Evolutionary conservation across 2,797 vertebrate species (phyloP).

Genomic region (Hydrophis major): DNA sequence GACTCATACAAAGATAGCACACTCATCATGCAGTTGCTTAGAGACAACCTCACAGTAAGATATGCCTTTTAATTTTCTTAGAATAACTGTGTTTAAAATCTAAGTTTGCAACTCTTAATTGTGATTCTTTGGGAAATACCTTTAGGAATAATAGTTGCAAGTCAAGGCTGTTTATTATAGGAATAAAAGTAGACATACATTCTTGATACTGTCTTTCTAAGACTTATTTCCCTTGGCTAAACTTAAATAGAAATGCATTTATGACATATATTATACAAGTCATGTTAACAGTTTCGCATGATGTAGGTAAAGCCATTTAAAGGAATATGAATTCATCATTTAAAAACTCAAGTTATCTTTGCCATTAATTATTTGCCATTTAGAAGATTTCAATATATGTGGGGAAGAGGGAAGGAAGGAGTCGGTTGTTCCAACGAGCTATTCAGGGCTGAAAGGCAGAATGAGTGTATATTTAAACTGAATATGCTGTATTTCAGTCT

Average conservation of each 20-base stretch:
- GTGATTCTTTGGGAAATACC: not conserved
- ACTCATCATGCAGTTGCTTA: constrained; percentile 99
- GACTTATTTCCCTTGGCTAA: not conserved
- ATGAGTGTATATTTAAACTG: not conserved
- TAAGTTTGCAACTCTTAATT: not conserved
- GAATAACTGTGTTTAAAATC: not conserved
- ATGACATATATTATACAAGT: not conserved
- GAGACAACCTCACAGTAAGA: constrained; percentile 99
- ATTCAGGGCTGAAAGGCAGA: fast-evolving
- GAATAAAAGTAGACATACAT: not conserved
- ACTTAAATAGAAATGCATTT: not conserved
- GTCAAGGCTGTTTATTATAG: not conserved
- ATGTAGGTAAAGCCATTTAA: not conserved
- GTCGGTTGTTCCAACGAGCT: not conserved
- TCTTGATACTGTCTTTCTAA: not conserved
- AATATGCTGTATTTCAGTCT: not conserved
- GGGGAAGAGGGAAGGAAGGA: not conserved
- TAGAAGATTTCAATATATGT: not conserved
- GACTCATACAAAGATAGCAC: constrained; percentile 99
- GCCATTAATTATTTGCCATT: not conserved
- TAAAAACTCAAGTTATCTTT: not conserved
- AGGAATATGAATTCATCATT: not conserved
- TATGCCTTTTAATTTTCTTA: not conserved
- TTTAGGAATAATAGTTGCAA: not conserved
- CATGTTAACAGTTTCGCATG: not conserved